Evolutionary conservation across 1,140 invertebrate genomes (phyloP).

Genomic region (Halesus radiatus): DNA sequence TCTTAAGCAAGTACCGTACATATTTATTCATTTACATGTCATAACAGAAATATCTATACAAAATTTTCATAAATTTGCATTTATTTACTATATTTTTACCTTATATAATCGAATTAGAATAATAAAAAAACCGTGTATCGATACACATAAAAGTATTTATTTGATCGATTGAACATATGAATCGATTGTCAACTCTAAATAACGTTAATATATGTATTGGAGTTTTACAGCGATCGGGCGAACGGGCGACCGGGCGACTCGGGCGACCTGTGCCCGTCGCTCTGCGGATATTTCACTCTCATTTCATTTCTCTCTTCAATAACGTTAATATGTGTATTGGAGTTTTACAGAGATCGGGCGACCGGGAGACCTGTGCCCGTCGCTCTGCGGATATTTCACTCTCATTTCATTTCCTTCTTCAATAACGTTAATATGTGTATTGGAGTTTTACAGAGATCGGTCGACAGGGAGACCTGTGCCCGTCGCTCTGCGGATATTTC

Average conservation of each 20-base stretch:
- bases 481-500: slow-evolving; percentile 39
- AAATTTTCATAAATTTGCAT: slow-evolving; percentile 58
- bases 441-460: too few species aligned
- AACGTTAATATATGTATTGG: slow-evolving; percentile 52
- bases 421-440: too few species aligned
- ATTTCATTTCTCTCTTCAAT: slow-evolving; percentile 38
- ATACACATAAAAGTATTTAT: slow-evolving; percentile 53
- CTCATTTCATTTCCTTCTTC: slow-evolving; percentile 36
- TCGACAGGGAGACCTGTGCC: slow-evolving; percentile 5
- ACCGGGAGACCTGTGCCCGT: slow-evolving; percentile 7
- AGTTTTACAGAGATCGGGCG: too few species aligned
- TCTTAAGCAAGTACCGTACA: slow-evolving; percentile 60
- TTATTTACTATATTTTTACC: slow-evolving; percentile 53
- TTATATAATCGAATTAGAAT: slow-evolving; percentile 58
- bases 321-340: too few species aligned
- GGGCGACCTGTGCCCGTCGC: slow-evolving; percentile 15
- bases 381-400: slow-evolving; percentile 44
- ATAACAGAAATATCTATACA: slow-evolving; percentile 62
- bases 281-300: slow-evolving; percentile 45
- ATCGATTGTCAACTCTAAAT: slow-evolving; percentile 60
- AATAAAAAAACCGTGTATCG: slow-evolving; percentile 58
- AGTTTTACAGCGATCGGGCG: slow-evolving; percentile 39
- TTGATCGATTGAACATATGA: slow-evolving; percentile 58
- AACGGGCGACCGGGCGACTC: too few species aligned
- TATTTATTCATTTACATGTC: slow-evolving; percentile 60